Percentiles rank a stretch among this genome's conserved stretches.
These are phyloP conservation scores for Cisticola juncidis DNA, from an alignment of 2,113 vertebrate species.

Conservation along the genomic window DNA sequence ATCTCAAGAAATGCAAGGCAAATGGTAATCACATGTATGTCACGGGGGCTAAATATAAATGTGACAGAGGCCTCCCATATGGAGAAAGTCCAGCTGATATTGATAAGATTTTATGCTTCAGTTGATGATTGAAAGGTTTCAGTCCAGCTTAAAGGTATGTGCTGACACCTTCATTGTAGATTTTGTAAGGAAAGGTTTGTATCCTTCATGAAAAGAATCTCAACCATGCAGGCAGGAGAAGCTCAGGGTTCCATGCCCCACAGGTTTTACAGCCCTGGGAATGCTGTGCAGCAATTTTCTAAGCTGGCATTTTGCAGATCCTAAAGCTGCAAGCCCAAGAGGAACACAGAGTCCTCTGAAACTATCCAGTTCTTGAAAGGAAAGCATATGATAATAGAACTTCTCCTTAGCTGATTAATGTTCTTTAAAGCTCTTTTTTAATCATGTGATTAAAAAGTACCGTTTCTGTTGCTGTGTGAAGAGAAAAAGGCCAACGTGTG, in stretches of 20 bases:
- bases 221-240: background rate
- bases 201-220: background rate
- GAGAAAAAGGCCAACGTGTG: background rate
- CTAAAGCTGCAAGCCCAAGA: background rate
- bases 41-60: background rate
- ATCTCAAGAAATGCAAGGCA: background rate
- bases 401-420: conserved; percentile 33
- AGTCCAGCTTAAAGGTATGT: background rate
- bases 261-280: background rate
- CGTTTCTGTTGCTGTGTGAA: background rate
- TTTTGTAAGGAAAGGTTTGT: background rate
- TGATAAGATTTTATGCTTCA: conserved; percentile 16
- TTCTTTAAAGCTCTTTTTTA: background rate
- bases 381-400: background rate
- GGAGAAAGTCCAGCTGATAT: conserved; percentile 37
- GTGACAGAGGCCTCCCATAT: background rate
- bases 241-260: background rate
- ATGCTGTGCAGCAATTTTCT: background rate
- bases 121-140: conserved; percentile 29
- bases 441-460: background rate
- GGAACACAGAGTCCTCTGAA: conserved; percentile 8
- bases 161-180: background rate
- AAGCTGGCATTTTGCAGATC: background rate
- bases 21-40: conserved; percentile 20
- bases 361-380: background rate